Evolutionary conservation across 2,888 invertebrate genomes (phyloP), one percentile per base, ranked within the genome.

Genomic region (Scaptomyza reducta): DNA sequence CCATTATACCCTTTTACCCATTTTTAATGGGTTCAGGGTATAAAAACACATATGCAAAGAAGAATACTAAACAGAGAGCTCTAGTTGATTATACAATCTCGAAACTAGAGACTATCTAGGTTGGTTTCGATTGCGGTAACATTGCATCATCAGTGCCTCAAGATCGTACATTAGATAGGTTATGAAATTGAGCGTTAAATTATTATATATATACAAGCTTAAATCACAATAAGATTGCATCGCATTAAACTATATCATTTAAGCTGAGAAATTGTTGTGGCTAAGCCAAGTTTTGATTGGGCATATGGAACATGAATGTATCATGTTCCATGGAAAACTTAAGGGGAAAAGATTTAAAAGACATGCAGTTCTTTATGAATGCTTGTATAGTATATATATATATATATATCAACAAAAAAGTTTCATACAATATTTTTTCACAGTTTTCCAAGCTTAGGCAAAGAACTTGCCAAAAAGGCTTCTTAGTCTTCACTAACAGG

Each of bases 121-220:
- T 18, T 31, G 14, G 3, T 22, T 3, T 42, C 3, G 1, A 33
- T 33, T 46, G 49, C 18, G 49, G 40, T 40, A 11, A 16, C 16
- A 58, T 61, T 61, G 31, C 62, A 31, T 40, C 38, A 60, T n/a
- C n/a, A n/a, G n/a, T 40, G 27, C 33, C 27, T 13, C 13, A 25
- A 35, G 13, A 10, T 14, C 7, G 7, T n/a, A 35, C 1, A 35
- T 38, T 27, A 27, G 40, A 16, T 2, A 27, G 18, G n/a, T 49
- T 49, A 33, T 49, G 33, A 10, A 49, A 49, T 13, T n/a, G 16
- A 33, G 33, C 49, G 33, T 16, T 4, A 10, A 31, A 9, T 49
- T 31, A n/a, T 10, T 11, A 6, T 14, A 7, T 29, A n/a, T 18
- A 18, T 6, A 13, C 9, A 10, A n/a, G 16, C 49, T 49, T 49